phyloP scores from a whole-genome alignment of 2,113 vertebrate genomes.

The Limnothrissa miodon region DNA sequence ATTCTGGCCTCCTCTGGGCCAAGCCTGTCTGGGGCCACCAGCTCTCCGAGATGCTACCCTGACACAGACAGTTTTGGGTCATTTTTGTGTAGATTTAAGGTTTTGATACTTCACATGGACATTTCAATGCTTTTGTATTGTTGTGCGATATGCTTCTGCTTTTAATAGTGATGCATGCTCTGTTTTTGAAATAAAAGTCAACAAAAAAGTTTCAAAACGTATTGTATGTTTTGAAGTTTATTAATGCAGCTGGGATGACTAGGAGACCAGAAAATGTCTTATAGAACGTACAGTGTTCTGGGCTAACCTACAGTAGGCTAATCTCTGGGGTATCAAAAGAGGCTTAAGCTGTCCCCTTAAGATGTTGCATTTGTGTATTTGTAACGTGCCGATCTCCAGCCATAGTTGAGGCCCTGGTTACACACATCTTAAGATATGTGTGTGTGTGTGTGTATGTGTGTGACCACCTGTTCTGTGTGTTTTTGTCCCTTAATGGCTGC shows the following conservation, averaged over 20 bases:
- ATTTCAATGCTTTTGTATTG: constrained; percentile 74
- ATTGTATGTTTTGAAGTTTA: neutral
- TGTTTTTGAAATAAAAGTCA: constrained; percentile 67
- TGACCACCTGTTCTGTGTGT: too few species aligned
- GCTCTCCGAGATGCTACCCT: constrained; percentile 6
- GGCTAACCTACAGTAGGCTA: too few species aligned
- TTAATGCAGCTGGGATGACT: neutral
- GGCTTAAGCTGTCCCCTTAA: too few species aligned
- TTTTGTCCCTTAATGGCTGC: too few species aligned
- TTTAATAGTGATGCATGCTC: constrained; percentile 50
- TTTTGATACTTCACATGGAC: constrained; percentile 46
- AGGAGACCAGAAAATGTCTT: too few species aligned
- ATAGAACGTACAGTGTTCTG: too few species aligned
- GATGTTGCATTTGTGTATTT: neutral
- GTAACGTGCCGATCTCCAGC: neutral
- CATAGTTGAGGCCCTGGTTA: too few species aligned
- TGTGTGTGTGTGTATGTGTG: neutral
- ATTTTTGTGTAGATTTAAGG: constrained; percentile 40
- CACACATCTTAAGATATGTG: too few species aligned
- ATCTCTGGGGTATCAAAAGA: too few species aligned
- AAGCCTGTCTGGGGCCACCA: neutral
- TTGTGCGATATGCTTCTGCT: constrained; percentile 59
- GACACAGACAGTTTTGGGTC: neutral
- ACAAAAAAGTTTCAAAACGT: constrained; percentile 50
- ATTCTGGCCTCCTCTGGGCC: neutral